These are phyloP conservation scores for Rhodeus uyekii DNA, from an alignment of 2,797 vertebrate genomes.

Conservation along the genomic window DNA sequence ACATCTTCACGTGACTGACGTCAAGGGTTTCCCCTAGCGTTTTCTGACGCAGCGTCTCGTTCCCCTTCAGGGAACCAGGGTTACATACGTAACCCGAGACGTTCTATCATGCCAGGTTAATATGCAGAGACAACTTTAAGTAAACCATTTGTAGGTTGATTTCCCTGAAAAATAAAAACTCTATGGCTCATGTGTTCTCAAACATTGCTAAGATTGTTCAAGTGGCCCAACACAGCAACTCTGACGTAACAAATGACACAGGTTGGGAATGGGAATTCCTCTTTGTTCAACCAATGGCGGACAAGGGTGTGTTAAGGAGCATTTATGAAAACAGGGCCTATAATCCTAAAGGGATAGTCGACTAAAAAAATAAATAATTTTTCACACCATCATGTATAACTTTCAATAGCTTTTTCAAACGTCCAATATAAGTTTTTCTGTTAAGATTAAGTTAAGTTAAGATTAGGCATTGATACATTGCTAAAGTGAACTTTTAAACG, in stretches of 20 bases:
- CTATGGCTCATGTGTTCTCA: not conserved
- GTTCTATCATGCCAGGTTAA: slow-evolving; percentile 17
- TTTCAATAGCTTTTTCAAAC: no score
- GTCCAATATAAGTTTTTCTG: no score
- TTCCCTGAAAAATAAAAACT: not conserved
- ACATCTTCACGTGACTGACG: no score
- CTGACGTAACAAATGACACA: not conserved
- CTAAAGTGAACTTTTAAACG: not conserved
- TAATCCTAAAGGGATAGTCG: not conserved
- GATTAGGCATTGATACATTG: no score
- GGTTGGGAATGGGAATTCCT: not conserved
- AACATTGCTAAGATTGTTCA: not conserved
- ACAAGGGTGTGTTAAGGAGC: not conserved
- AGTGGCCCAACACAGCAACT: not conserved
- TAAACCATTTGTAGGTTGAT: not conserved
- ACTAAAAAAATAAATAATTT: not conserved
- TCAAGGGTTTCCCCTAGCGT: no score
- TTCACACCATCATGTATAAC: not conserved
- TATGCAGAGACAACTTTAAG: not conserved
- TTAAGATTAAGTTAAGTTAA: no score
- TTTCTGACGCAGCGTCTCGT: no score
- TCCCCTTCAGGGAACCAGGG: no score
- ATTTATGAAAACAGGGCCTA: not conserved
- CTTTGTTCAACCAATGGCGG: not conserved
- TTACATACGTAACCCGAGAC: no score